Evolutionary conservation across 2,797 vertebrate genomes (phyloP).

Genomic region (Cyclura pinguis): DNA sequence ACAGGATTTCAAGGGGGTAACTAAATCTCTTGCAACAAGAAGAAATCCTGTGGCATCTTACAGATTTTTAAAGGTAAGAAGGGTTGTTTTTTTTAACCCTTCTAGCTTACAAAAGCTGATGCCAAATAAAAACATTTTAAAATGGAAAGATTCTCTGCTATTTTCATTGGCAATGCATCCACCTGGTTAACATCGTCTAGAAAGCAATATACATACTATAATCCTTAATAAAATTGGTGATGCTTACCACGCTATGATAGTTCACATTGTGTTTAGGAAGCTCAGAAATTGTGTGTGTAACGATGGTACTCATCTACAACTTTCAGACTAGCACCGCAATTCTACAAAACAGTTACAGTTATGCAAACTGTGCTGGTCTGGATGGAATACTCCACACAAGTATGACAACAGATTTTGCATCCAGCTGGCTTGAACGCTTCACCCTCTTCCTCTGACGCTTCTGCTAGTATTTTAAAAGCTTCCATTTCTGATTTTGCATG

Average conservation of each 20-base stretch:
- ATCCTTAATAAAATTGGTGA: background rate
- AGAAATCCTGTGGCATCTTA: no score
- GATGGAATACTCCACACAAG: background rate
- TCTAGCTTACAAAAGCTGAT: no score
- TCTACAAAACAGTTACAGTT: background rate
- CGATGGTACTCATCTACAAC: background rate
- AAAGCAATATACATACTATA: background rate
- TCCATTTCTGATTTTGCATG: background rate
- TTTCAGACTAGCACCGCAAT: background rate
- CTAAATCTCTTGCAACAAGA: no score
- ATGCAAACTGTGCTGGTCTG: background rate
- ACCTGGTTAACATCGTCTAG: background rate
- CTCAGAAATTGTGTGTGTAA: background rate
- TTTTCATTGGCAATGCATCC: background rate
- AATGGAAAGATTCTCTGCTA: background rate
- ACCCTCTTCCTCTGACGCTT: background rate
- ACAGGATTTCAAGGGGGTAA: background rate
- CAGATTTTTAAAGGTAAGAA: no score
- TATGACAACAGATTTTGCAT: background rate
- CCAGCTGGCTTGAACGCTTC: background rate
- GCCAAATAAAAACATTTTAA: no score
- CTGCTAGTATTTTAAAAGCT: background rate
- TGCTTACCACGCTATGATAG: background rate
- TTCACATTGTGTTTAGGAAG: background rate
- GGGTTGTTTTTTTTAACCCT: no score